A percentile compares a stretch with the other conserved stretches of the same genome.
Conservation (phyloP, 2,113 vertebrate genomes). For the Chrysochloris asiatica region DNA sequence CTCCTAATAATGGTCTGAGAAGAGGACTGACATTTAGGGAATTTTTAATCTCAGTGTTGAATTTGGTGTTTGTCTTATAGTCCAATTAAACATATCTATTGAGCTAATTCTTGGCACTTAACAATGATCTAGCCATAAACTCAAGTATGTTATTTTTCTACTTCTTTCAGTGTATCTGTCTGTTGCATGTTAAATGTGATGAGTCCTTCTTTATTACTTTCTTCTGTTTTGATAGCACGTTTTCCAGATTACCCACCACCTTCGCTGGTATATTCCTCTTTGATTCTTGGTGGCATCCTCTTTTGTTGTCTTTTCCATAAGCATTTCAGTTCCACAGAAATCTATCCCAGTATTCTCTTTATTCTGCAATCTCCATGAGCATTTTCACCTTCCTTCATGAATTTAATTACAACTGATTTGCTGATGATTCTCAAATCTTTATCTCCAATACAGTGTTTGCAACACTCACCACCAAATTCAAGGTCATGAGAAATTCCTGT, state of each 20-base stretch:
- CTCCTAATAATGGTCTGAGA: not conserved
- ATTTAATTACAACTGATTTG: not conserved
- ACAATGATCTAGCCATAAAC: not conserved
- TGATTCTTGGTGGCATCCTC: not conserved
- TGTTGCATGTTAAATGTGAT: conserved; percentile 21
- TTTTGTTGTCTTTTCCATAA: no score
- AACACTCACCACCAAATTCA: not conserved
- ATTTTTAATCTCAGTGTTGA: not conserved
- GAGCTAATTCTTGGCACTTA: not conserved
- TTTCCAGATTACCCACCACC: not conserved
- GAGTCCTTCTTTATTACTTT: not conserved
- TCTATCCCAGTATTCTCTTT: not conserved
- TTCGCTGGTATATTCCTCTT: not conserved
- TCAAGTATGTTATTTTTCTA: not conserved
- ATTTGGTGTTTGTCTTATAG: not conserved
- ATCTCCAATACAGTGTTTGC: not conserved
- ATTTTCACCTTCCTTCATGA: not conserved
- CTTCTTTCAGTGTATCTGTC: not conserved
- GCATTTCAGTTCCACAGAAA: not conserved
- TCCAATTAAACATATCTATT: not conserved
- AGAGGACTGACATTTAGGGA: not conserved
- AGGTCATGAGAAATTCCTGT: not conserved
- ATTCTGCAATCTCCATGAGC: not conserved
- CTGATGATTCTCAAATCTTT: not conserved
- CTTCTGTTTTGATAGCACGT: not conserved